These are phyloP conservation scores for Napeogenes sylphis DNA, from an alignment of 2,888 invertebrate species.

Conservation along the genomic window DNA sequence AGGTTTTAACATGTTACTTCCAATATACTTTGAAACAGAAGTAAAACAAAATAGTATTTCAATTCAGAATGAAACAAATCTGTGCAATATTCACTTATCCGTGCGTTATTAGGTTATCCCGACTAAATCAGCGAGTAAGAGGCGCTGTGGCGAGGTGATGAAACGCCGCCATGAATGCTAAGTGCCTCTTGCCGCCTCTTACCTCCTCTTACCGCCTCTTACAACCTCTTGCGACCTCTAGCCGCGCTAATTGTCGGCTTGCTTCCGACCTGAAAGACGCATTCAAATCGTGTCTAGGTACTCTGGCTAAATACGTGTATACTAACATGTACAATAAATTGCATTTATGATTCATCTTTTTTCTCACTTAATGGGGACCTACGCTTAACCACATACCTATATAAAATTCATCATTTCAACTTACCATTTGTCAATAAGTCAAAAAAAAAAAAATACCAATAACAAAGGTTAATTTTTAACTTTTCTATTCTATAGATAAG, in stretches of 20 bases:
- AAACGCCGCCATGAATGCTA: constrained; percentile 43
- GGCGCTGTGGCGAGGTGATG: constrained; percentile 33
- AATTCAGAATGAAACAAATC: background rate
- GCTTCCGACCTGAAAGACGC: constrained; percentile 31
- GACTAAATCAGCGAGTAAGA: constrained; percentile 31
- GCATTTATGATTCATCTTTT: background rate
- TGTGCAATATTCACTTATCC: constrained; percentile 24
- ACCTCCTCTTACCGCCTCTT: constrained; percentile 53
- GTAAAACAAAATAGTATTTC: constrained; percentile 6
- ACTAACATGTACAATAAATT: background rate
- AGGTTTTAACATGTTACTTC: too few relatives aligned
- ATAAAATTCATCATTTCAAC: too few relatives aligned
- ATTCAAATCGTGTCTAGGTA: constrained; percentile 15
- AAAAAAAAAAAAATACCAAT: background rate
- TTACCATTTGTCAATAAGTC: too few relatives aligned
- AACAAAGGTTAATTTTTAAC: background rate
- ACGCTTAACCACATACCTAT: too few relatives aligned
- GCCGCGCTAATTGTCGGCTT: constrained; percentile 52
- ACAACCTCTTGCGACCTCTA: constrained; percentile 55
- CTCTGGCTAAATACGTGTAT: background rate
- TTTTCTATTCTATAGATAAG: too few relatives aligned
- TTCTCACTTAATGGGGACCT: too few relatives aligned
- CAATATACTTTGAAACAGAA: background rate
- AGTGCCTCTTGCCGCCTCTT: constrained; percentile 60
- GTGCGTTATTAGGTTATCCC: constrained; percentile 31